Evolutionary conservation across 2,888 invertebrate species (phyloP), one percentile per base, ranked within the genome.

Genomic region (Mythimna lalbum): DNA sequence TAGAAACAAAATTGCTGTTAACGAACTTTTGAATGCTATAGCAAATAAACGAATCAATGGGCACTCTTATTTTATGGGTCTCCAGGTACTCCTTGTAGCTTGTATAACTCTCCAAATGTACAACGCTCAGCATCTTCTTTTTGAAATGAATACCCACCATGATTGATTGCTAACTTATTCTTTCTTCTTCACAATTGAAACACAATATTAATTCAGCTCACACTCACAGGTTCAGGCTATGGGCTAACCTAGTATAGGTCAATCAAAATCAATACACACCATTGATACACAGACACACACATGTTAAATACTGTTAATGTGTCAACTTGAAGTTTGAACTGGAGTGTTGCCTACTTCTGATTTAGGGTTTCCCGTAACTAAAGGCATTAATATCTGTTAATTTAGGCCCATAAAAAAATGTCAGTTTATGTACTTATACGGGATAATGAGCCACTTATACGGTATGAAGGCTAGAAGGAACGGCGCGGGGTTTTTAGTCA

Each of bases 1-100:
- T 91, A 78, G 84, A 91, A 77, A 96, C 88, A 57, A 90, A 90
- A 39, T 93, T 86, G 60, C 96, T 95, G 52, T 92, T 89, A 83
- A 97, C 97, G 87, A 96, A 97, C 86, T 96, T 97, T 83, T 97
- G 96, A 57, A 97, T 93, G 86, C 96, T 97, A 47, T 97, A 94
- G 31, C 97, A 96, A 66, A 98, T 91, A 67, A 97, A 95, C 2
- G 97, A 97, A 90, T 97, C 97, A 74, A 98, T 91, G 2, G 97
- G 89, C 23, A 95, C 57, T 81, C 85, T 87, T 65, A 94, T 63
- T 68, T 68, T 81, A 21, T 76, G 77, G 5, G 86, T 80, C 7
- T 88, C 70, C 57, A 84, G 60, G 77, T 89, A 90, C 4, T 87
- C 82, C 55, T 87, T 78, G 36, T 78, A 73, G 14, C 77, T 83